A percentile compares a stretch with the other conserved stretches of the same genome.
phyloP scores from a whole-genome alignment of 30 jellyfish, hydroid and myxozoan genomes.

The Aurelia aurita complex sp. Pacific region DNA sequence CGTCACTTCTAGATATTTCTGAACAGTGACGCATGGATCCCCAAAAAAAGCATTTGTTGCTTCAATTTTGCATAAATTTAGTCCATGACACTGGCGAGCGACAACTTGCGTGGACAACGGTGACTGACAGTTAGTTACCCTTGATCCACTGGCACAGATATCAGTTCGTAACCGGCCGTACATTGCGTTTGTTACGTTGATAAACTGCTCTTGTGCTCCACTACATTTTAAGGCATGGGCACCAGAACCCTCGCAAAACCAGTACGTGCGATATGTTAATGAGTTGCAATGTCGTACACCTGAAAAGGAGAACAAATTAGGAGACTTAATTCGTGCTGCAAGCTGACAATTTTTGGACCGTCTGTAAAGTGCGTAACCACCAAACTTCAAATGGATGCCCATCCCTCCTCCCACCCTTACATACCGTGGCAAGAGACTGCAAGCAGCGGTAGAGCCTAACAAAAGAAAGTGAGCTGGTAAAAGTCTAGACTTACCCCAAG shows the following conservation, averaged over 20 bases:
- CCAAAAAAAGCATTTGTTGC: conserved; percentile 39
- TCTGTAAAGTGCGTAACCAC: too few species aligned
- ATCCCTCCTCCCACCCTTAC: too few species aligned
- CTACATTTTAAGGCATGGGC: background rate
- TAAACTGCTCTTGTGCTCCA: conserved; percentile 3
- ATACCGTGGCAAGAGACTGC: too few species aligned
- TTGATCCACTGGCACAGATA: background rate
- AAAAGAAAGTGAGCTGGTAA: too few species aligned
- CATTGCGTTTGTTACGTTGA: conserved; percentile 45
- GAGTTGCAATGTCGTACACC: too few species aligned
- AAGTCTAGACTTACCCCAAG: too few species aligned
- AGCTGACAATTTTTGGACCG: too few species aligned
- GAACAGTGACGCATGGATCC: conserved; percentile 42
- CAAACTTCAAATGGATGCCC: too few species aligned
- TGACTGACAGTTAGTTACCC: conserved; percentile 27
- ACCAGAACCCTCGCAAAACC: conserved; percentile 24
- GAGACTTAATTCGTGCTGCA: too few species aligned
- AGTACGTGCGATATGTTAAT: background rate
- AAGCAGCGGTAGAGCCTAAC: too few species aligned
- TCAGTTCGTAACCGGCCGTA: conserved; percentile 32
- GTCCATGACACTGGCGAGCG: conserved; percentile 37
- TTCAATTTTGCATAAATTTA: conserved; percentile 26
- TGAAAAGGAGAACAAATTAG: too few species aligned
- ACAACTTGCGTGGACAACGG: conserved; percentile 11
- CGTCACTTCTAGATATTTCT: conserved; percentile 23